These are phyloP conservation scores for Paedocypris sp. DNA, from an alignment of 2,113 vertebrate genomes.

Conservation along the genomic window DNA sequence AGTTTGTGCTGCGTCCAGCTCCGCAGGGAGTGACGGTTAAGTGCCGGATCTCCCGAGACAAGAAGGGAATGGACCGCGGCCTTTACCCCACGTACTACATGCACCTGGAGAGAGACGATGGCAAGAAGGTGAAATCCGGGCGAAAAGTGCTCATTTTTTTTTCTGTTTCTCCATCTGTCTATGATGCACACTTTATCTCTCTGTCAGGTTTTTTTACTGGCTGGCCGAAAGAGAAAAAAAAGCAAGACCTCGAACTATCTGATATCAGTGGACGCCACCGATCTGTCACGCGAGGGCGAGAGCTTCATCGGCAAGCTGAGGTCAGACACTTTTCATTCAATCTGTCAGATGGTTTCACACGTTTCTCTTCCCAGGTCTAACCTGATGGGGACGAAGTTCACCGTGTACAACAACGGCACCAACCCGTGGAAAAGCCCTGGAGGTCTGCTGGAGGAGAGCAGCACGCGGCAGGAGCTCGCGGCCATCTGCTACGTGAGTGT, in stretches of 20 bases:
- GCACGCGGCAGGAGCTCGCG: conserved; percentile 81
- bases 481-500: conserved; percentile 89
- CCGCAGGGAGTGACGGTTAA: conserved; percentile 75
- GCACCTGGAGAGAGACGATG: conserved; percentile 91
- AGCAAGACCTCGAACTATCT: conserved; percentile 98
- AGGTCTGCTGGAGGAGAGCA: conserved; percentile 68
- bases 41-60: conserved; percentile 86
- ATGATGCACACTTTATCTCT: neutral
- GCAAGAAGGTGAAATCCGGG: conserved; percentile 66
- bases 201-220: conserved; percentile 80
- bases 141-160: too few species aligned
- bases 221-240: conserved; percentile 92
- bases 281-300: conserved; percentile 84
- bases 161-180: too few species aligned
- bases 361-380: conserved; percentile 70
- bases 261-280: conserved; percentile 89
- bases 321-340: too few species aligned
- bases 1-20: conserved; percentile 78
- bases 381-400: conserved; percentile 95
- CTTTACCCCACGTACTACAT: conserved; percentile 94
- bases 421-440: conserved; percentile 76
- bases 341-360: too few species aligned
- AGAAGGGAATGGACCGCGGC: conserved; percentile 90
- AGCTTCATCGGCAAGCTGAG: conserved; percentile 92
- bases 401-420: conserved; percentile 83